Conservation (phyloP, 2,113 vertebrate genomes). For the Nycticorax nycticorax region DNA sequence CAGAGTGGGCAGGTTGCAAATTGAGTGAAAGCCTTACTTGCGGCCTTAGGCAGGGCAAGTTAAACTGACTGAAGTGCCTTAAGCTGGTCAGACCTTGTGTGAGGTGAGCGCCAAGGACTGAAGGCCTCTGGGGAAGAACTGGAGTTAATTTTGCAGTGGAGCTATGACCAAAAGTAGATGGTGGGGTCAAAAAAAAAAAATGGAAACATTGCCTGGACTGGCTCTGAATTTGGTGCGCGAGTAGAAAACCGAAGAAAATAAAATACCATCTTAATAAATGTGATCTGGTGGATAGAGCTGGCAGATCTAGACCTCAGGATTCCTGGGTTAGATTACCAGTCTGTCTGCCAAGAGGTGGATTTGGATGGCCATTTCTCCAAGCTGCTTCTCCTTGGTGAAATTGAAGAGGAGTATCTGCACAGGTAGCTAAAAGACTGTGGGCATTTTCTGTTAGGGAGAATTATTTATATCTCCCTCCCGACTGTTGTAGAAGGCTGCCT, state of each 20-base stretch:
- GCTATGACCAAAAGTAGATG: neutral
- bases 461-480: neutral
- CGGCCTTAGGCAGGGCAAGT: neutral
- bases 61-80: neutral
- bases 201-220: neutral
- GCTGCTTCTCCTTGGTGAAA: neutral
- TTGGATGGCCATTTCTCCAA: neutral
- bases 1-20: neutral
- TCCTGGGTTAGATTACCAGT: neutral
- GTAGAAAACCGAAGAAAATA: neutral
- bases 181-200: neutral
- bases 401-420: neutral
- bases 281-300: neutral
- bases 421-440: neutral
- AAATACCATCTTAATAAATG: neutral
- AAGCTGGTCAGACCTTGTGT: neutral
- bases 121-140: neutral
- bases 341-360: neutral
- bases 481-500: neutral
- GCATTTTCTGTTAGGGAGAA: neutral
- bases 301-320: neutral
- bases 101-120: neutral
- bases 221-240: neutral
- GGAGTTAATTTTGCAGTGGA: neutral
- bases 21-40: neutral